These are phyloP conservation scores for Eutrigla gurnardus DNA, from an alignment of 2,797 vertebrate genomes.

Conservation along the genomic window DNA sequence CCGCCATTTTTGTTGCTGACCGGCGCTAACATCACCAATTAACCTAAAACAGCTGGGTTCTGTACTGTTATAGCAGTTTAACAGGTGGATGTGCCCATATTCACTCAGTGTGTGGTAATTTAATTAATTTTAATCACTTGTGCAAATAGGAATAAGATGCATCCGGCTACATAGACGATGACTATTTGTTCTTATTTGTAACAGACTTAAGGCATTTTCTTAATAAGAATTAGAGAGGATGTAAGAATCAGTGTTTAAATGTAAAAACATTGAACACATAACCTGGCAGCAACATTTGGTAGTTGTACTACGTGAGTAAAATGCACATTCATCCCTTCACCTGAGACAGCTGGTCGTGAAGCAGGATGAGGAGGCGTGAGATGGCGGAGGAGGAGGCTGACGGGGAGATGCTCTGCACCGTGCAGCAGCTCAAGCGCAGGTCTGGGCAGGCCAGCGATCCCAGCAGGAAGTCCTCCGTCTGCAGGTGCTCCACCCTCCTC, in stretches of 20 bases:
- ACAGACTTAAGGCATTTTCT: not conserved
- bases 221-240: not conserved
- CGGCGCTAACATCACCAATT: too few species aligned
- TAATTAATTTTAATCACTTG: not conserved
- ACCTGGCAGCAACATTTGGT: not conserved
- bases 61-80: not conserved
- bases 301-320: not conserved
- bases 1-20: too few species aligned
- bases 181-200: not conserved
- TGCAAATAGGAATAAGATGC: not conserved
- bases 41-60: not conserved
- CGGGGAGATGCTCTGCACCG: constrained; percentile 79
- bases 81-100: not conserved
- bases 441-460: constrained; percentile 80
- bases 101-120: not conserved
- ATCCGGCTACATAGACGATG: not conserved
- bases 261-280: not conserved
- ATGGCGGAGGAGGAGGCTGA: constrained; percentile 64
- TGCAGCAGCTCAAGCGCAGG: constrained; percentile 82
- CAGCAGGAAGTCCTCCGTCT: constrained; percentile 83
- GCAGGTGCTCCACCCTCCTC: constrained; percentile 83
- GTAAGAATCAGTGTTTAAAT: not conserved
- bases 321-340: constrained; percentile 52
- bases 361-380: constrained; percentile 80
- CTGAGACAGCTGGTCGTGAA: constrained; percentile 81